These are phyloP conservation scores for Drosophila ogumai DNA, from an alignment of 1,140 invertebrate genomes.

Conservation along the genomic window DNA sequence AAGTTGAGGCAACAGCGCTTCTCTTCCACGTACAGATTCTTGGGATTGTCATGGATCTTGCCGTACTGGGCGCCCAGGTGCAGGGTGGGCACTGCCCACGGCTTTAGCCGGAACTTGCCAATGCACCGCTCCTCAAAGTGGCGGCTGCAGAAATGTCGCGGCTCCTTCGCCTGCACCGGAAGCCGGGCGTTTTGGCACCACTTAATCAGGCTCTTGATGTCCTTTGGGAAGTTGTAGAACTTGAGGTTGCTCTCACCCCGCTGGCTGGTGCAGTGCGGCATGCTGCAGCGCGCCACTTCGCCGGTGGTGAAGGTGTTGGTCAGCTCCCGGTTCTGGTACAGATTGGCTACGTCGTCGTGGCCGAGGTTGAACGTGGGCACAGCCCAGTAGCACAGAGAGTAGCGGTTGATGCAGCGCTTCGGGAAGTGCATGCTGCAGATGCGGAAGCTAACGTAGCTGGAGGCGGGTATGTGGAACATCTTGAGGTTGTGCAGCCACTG, in stretches of 20 bases:
- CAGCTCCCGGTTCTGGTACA: constrained; percentile 79
- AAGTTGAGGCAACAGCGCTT: constrained; percentile 79
- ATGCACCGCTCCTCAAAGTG: constrained; percentile 82
- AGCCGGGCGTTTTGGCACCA: constrained; percentile 81
- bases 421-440: constrained; percentile 83
- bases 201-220: constrained; percentile 80
- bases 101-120: constrained; percentile 78
- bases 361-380: constrained; percentile 81
- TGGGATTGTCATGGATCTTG: constrained; percentile 80
- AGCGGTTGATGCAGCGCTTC: constrained; percentile 80
- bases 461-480: constrained; percentile 72
- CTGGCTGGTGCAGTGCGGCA: constrained; percentile 77
- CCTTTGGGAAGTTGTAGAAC: constrained; percentile 80
- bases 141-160: constrained; percentile 77
- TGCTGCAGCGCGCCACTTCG: constrained; percentile 77
- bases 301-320: constrained; percentile 79
- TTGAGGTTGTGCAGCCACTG: constrained; percentile 82
- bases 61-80: constrained; percentile 77
- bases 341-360: constrained; percentile 79
- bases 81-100: constrained; percentile 79
- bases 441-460: constrained; percentile 66
- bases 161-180: constrained; percentile 77
- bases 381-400: constrained; percentile 81
- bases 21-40: constrained; percentile 75
- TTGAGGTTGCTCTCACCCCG: constrained; percentile 79